These are phyloP conservation scores for Coptotermes formosanus DNA, from an alignment of 1,140 invertebrate genomes.

Conservation along the genomic window DNA sequence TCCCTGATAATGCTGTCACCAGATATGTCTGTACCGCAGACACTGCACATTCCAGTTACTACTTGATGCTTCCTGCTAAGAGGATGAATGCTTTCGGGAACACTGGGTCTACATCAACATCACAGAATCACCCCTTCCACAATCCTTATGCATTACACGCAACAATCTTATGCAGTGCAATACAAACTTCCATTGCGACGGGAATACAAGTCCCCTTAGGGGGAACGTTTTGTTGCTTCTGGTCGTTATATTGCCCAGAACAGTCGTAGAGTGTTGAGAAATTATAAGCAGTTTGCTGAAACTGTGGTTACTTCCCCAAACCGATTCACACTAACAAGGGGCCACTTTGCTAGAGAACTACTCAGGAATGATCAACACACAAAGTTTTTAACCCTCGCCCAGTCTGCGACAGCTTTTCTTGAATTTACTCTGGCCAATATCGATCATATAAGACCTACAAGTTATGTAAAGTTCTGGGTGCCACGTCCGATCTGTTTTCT, in stretches of 20 bases:
- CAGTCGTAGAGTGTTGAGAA: neutral
- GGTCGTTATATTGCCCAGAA: neutral
- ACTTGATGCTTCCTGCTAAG: neutral
- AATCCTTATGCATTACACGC: neutral
- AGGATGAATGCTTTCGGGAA: neutral
- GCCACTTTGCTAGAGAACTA: neutral
- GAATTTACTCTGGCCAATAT: neutral
- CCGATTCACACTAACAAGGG: neutral
- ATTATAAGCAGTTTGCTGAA: neutral
- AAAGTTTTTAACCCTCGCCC: neutral
- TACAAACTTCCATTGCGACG: neutral
- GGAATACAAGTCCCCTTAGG: slow-evolving; percentile 11
- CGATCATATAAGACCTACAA: neutral
- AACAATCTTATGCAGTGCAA: neutral
- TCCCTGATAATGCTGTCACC: too few relatives aligned
- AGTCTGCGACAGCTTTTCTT: neutral
- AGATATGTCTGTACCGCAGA: too few relatives aligned
- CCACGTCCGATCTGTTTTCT: too few relatives aligned
- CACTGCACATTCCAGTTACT: neutral
- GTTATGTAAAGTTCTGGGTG: neutral
- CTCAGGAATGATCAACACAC: neutral
- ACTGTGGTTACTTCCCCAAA: neutral
- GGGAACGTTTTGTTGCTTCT: neutral
- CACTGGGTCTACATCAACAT: neutral
- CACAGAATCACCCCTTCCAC: neutral